These are phyloP conservation scores for Galerucella calmariensis DNA, from an alignment of 2,888 invertebrate genomes.

Conservation along the genomic window DNA sequence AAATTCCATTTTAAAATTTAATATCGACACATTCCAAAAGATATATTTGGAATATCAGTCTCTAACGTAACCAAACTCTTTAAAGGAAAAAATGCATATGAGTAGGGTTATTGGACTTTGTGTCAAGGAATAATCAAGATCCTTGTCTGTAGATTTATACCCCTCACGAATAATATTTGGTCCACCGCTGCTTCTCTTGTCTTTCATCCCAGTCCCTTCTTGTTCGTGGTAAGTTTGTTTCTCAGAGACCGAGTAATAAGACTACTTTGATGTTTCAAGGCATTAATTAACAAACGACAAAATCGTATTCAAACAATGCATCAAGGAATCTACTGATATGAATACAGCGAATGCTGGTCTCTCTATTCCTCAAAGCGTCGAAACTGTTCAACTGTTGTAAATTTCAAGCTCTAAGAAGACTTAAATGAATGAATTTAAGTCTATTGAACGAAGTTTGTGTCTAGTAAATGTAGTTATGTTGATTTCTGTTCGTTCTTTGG, in stretches of 20 bases:
- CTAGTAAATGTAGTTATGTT: constrained; percentile 17
- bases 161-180: background rate
- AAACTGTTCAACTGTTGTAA: constrained; percentile 28
- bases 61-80: no score
- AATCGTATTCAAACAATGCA: constrained; percentile 72
- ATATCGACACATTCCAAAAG: no score
- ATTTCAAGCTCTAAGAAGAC: constrained; percentile 20
- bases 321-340: constrained; percentile 49
- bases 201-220: constrained; percentile 34
- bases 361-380: constrained; percentile 47
- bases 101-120: background rate
- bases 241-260: constrained; percentile 49
- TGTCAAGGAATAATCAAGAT: constrained; percentile 2
- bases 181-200: background rate
- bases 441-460: background rate
- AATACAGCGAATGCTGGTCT: constrained; percentile 41
- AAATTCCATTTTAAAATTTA: no score
- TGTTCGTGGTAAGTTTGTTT: constrained; percentile 47
- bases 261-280: constrained; percentile 53
- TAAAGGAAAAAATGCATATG: background rate
- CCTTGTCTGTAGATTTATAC: no score
- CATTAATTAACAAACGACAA: constrained; percentile 73
- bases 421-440: constrained; percentile 38
- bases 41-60: no score
- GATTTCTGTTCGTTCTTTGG: background rate